Evolutionary conservation across 2,888 invertebrate genomes (phyloP).

Genomic region (Belgica antarctica): DNA sequence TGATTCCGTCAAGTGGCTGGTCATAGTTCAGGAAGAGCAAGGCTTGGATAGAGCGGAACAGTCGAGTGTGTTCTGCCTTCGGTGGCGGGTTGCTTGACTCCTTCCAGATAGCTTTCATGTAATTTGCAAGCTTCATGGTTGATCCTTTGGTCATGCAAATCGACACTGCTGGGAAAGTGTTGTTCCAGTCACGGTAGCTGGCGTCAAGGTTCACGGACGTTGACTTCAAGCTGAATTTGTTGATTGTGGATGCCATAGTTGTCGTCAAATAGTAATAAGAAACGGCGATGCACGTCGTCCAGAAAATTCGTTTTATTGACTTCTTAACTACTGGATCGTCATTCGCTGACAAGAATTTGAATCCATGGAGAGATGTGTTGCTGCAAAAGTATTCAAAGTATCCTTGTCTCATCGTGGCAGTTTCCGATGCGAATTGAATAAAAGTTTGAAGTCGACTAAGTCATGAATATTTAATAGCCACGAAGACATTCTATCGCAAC

Average conservation of each 20-base stretch:
- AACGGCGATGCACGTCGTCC: not conserved
- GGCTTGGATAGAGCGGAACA: not conserved
- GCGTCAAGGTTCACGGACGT: conserved; percentile 18
- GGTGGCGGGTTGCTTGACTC: not conserved
- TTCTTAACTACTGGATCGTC: not conserved
- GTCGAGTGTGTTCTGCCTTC: not conserved
- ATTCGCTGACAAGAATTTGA: not conserved
- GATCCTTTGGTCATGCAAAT: conserved; percentile 9
- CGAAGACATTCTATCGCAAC: too few species aligned
- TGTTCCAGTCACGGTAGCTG: conserved; percentile 25
- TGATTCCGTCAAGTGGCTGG: conserved; percentile 4
- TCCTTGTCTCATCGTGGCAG: too few species aligned
- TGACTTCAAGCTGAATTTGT: not conserved
- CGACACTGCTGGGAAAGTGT: conserved; percentile 22
- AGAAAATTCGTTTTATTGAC: not conserved
- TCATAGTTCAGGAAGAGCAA: conserved; percentile 5
- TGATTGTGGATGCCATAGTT: not conserved
- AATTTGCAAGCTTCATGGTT: not conserved
- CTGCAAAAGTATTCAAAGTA: too few species aligned
- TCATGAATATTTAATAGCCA: conserved; percentile 16
- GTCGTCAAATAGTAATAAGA: not conserved
- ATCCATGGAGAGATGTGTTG: conserved; percentile 30
- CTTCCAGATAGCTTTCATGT: not conserved
- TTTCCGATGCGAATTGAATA: not conserved
- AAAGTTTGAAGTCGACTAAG: not conserved